Evolutionary conservation across 2,888 invertebrate genomes (phyloP).

Genomic region (Drosophila peninsularis): DNA sequence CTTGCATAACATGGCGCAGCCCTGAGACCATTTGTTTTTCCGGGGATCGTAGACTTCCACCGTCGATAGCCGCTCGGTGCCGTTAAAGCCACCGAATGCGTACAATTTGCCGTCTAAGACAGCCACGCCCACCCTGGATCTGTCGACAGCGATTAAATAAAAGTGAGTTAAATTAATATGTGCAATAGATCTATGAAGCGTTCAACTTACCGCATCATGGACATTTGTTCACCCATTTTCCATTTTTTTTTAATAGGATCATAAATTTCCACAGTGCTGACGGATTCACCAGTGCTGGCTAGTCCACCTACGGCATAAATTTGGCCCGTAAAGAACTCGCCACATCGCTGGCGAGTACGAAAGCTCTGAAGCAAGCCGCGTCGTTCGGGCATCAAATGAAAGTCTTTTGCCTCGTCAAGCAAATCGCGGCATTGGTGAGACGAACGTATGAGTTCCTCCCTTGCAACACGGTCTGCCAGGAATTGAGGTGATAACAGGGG

Average conservation of each 20-base stretch:
- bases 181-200: not conserved
- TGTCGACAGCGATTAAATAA: slow-evolving; percentile 39
- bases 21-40: slow-evolving; percentile 90
- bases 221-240: slow-evolving; percentile 93
- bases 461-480: slow-evolving; percentile 91
- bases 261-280: slow-evolving; percentile 93
- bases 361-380: slow-evolving; percentile 91
- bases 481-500: slow-evolving; percentile 93
- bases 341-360: slow-evolving; percentile 89
- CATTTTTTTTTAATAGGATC: slow-evolving; percentile 90
- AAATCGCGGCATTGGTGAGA: slow-evolving; percentile 93
- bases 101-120: slow-evolving; percentile 91
- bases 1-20: slow-evolving; percentile 92
- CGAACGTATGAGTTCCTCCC: slow-evolving; percentile 90
- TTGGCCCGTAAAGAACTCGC: slow-evolving; percentile 90
- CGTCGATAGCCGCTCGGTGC: slow-evolving; percentile 91
- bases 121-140: slow-evolving; percentile 93
- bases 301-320: slow-evolving; percentile 95
- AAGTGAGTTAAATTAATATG: not conserved
- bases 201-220: slow-evolving; percentile 87
- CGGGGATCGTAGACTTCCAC: slow-evolving; percentile 93
- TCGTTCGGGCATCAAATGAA: slow-evolving; percentile 94
- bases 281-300: slow-evolving; percentile 92
- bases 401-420: slow-evolving; percentile 94
- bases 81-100: slow-evolving; percentile 94